Evolutionary conservation across 2,113 vertebrate species (phyloP).

Genomic region (Delphinapterus leucas): DNA sequence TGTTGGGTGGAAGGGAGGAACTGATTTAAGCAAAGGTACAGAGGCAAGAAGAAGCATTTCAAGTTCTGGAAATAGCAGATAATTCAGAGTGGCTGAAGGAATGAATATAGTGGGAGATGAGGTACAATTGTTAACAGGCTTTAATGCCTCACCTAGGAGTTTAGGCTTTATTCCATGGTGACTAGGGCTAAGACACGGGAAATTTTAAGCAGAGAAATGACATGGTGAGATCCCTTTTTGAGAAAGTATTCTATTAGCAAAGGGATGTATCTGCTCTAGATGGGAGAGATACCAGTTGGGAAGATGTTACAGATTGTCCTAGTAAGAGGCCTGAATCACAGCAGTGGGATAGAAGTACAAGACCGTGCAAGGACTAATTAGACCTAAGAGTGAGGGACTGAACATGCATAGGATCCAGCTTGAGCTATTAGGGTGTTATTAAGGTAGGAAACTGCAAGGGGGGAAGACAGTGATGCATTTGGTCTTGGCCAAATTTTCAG

Average conservation of each 20-base stretch:
- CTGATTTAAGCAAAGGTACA: constrained; percentile 5
- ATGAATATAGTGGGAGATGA: background rate
- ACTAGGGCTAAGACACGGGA: background rate
- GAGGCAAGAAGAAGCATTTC: background rate
- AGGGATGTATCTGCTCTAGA: background rate
- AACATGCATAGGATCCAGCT: background rate
- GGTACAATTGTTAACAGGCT: background rate
- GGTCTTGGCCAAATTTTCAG: background rate
- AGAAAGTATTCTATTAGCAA: constrained; percentile 38
- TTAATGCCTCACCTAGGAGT: background rate
- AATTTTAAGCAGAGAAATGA: constrained; percentile 26
- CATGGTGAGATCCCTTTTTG: background rate
- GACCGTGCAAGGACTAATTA: background rate
- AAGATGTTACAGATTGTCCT: constrained; percentile 6
- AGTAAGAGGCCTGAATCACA: background rate
- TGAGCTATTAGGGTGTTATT: background rate
- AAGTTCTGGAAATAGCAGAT: background rate
- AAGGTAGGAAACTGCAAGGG: background rate
- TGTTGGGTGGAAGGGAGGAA: background rate
- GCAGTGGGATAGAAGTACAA: background rate
- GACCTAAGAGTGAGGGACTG: background rate
- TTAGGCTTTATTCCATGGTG: constrained; percentile 4
- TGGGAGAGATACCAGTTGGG: background rate
- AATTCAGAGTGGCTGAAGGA: constrained; percentile 37
- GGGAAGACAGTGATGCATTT: background rate